Evolutionary conservation across 2,113 vertebrate genomes (phyloP).

Genomic region (Scopus umbretta): DNA sequence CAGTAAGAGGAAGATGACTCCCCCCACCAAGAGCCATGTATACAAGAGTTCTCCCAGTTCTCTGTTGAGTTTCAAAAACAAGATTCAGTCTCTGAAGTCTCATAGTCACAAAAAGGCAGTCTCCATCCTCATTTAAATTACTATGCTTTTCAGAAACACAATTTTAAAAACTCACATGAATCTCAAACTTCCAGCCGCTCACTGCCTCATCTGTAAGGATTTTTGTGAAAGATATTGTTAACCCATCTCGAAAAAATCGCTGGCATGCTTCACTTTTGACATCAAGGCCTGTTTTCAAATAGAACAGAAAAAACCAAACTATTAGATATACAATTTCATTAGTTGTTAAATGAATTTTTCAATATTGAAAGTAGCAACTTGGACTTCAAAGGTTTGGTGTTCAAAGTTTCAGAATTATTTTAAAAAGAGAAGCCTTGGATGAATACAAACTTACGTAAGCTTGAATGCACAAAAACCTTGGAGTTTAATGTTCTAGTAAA

Average conservation of each 20-base stretch:
- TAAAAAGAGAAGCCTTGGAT: not conserved
- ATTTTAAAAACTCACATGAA: constrained; percentile 86
- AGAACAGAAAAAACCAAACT: not conserved
- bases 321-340: not conserved
- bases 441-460: not conserved
- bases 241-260: constrained; percentile 97
- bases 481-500: not conserved
- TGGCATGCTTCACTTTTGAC: constrained; percentile 99
- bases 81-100: not conserved
- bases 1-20: not conserved
- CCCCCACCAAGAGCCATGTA: not conserved
- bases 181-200: constrained; percentile 99
- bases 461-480: not conserved
- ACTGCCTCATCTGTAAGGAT: constrained; percentile 99
- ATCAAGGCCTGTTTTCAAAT: constrained; percentile 85
- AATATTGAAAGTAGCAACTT: not conserved
- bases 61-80: not conserved
- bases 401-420: not conserved
- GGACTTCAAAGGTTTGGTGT: not conserved
- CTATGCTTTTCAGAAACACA: not conserved
- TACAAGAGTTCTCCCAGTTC: not conserved
- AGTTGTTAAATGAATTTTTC: not conserved
- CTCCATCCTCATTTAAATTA: not conserved
- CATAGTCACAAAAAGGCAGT: not conserved
- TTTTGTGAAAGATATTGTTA: constrained; percentile 99